A percentile compares a stretch with the other conserved stretches of the same genome.
These are phyloP conservation scores for Oryctes rhinoceros DNA, from an alignment of 1,140 invertebrate species.

Conservation along the genomic window DNA sequence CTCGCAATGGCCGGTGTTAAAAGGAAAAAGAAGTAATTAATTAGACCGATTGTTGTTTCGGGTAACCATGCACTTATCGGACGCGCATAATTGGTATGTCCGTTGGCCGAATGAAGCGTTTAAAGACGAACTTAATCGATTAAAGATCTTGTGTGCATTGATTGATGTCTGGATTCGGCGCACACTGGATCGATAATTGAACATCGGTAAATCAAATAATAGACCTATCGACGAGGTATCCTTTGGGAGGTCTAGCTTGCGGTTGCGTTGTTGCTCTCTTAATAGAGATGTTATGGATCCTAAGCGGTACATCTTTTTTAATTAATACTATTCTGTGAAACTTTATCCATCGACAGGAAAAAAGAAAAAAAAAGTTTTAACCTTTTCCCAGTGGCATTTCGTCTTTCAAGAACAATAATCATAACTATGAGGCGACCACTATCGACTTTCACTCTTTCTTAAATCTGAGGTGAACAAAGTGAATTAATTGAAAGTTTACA, in stretches of 20 bases:
- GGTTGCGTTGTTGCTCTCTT: neutral
- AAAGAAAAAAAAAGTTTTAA: no score
- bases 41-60: conserved; percentile 36
- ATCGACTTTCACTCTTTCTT: no score
- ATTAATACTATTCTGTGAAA: neutral
- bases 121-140: conserved; percentile 16
- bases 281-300: conserved; percentile 21
- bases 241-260: conserved; percentile 30
- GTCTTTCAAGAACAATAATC: no score
- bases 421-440: no score
- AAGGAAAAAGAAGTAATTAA: conserved; percentile 37
- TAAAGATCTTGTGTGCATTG: conserved; percentile 10
- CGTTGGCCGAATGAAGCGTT: conserved; percentile 6
- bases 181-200: conserved; percentile 20
- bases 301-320: conserved; percentile 3
- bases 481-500: no score
- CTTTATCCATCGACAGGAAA: no score
- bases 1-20: conserved; percentile 30
- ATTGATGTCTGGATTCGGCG: conserved; percentile 2
- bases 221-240: neutral
- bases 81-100: conserved; percentile 22
- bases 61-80: conserved; percentile 31
- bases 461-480: no score
- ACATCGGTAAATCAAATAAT: conserved; percentile 37
- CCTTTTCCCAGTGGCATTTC: no score